A percentile compares a stretch with the other conserved stretches of the same genome.
Conservation (phyloP, 2,797 vertebrate species). For the Ctenosaura bakeri region DNA sequence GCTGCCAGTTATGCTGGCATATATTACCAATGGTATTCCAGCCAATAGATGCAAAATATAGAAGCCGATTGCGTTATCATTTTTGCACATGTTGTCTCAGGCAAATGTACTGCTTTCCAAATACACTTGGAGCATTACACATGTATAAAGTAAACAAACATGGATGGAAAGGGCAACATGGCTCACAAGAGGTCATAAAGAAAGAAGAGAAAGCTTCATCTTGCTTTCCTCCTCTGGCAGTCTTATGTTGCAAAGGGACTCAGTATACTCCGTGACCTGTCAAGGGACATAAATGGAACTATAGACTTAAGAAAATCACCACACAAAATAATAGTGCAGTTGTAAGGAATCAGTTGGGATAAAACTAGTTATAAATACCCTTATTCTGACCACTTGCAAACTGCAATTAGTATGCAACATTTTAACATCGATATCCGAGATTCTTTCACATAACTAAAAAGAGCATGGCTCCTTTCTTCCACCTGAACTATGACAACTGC, state of each 20-base stretch:
- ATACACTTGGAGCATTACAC: background rate
- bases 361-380: background rate
- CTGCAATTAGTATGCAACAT: background rate
- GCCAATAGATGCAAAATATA: background rate
- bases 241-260: conserved; percentile 60
- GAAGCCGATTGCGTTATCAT: background rate
- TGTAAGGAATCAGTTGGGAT: background rate
- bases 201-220: conserved; percentile 40
- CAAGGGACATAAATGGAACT: conserved; percentile 61
- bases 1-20: no score
- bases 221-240: conserved; percentile 49
- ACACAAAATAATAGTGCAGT: conserved; percentile 20
- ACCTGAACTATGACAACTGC: background rate
- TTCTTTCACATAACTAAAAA: background rate
- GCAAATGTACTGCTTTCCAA: background rate
- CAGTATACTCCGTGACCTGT: conserved; percentile 66
- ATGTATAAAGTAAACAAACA: background rate
- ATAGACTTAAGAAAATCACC: conserved; percentile 19
- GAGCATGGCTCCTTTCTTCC: no score
- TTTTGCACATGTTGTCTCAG: background rate
- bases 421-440: background rate
- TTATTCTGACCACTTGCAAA: background rate
- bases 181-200: conserved; percentile 57
- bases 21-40: no score
- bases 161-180: conserved; percentile 35